Conservation (phyloP, 2,113 vertebrate species). For the Onychorhynchus coronatus region DNA sequence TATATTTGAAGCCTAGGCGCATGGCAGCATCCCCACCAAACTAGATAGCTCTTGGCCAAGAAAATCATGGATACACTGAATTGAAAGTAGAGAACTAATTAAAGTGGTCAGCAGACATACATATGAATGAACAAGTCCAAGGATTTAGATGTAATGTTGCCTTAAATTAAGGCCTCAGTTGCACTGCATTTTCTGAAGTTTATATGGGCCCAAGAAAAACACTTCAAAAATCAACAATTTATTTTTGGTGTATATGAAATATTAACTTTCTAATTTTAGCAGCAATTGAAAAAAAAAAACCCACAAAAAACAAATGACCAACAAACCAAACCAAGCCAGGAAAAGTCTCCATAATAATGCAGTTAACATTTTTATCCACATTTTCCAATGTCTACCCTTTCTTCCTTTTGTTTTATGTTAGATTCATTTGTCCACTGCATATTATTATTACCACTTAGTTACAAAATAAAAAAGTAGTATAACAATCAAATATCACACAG, state of each 20-base stretch:
- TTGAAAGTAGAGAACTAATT: not conserved
- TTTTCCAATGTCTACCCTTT: not conserved
- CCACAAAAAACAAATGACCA: not conserved
- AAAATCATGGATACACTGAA: not conserved
- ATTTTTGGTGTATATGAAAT: not conserved
- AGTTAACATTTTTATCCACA: not conserved
- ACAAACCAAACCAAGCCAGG: not conserved
- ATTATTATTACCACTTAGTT: not conserved
- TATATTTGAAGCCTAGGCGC: not conserved
- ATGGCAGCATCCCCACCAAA: not conserved
- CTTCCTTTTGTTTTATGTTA: not conserved
- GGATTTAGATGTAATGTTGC: not conserved
- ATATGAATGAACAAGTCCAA: not conserved
- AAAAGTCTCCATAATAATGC: not conserved
- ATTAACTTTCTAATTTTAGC: not conserved
- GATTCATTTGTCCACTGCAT: not conserved
- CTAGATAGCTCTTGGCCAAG: not conserved
- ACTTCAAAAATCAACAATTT: not conserved
- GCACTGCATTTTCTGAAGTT: not conserved
- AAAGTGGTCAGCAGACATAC: not conserved
- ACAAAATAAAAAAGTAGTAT: not conserved
- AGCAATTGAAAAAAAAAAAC: fast-evolving
- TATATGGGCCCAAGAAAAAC: not conserved
- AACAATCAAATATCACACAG: not conserved
- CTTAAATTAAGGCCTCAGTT: not conserved